These are phyloP conservation scores for Paralinhomoeus sp. DNA, from an alignment of 2,888 invertebrate genomes.

Conservation along the genomic window DNA sequence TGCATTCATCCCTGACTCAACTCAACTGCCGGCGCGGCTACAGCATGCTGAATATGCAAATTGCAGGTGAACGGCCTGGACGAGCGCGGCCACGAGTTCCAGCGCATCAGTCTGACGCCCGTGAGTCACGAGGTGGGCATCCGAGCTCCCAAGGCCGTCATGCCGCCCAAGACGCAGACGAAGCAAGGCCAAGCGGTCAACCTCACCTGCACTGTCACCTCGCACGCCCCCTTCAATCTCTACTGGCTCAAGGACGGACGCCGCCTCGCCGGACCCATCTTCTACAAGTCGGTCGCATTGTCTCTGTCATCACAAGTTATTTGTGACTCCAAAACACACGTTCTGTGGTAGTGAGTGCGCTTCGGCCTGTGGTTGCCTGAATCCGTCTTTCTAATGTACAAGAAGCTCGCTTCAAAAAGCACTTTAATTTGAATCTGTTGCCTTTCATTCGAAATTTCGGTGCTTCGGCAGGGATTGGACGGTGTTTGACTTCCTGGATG, in stretches of 20 bases:
- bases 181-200: slow-evolving; percentile 29
- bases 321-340: too few relatives aligned
- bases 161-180: slow-evolving; percentile 12
- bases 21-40: slow-evolving; percentile 5
- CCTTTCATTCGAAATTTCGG: too few relatives aligned
- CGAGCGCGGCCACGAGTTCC: slow-evolving; percentile 36
- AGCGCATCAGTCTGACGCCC: slow-evolving; percentile 43
- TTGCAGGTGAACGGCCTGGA: slow-evolving; percentile 41
- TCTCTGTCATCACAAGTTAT: neutral
- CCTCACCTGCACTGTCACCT: slow-evolving; percentile 39
- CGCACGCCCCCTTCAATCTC: slow-evolving; percentile 39
- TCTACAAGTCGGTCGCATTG: slow-evolving; percentile 23
- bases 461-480: too few relatives aligned
- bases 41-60: slow-evolving; percentile 26
- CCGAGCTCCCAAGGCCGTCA: slow-evolving; percentile 23
- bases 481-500: too few relatives aligned
- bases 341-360: too few relatives aligned
- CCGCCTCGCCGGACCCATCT: slow-evolving; percentile 28
- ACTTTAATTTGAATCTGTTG: too few relatives aligned
- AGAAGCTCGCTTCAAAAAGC: too few relatives aligned
- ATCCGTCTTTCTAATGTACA: too few relatives aligned
- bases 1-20: too few relatives aligned
- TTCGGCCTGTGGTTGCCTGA: too few relatives aligned
- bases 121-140: slow-evolving; percentile 38
- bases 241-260: slow-evolving; percentile 33